These are phyloP conservation scores for Heliconius congener DNA, from an alignment of 1,140 invertebrate species.

Conservation along the genomic window DNA sequence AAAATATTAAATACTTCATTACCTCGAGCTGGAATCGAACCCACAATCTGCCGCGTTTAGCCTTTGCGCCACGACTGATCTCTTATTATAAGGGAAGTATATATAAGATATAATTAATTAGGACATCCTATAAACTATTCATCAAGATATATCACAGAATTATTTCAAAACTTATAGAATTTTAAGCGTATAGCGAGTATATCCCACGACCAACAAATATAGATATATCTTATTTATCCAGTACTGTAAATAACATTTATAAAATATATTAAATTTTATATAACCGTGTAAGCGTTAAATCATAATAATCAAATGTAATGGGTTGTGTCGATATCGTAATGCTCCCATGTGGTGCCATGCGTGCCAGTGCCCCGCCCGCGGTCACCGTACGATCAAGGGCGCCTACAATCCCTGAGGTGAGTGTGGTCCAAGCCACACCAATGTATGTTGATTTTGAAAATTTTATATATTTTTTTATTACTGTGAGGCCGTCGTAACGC, in stretches of 20 bases:
- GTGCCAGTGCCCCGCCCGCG: constrained; percentile 41
- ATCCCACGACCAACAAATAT: background rate
- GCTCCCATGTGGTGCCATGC: constrained; percentile 39
- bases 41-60: too few species aligned
- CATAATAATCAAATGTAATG: constrained; percentile 32
- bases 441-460: background rate
- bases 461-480: too few species aligned
- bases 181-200: background rate
- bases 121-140: background rate
- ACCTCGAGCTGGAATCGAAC: too few species aligned
- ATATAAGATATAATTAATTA: background rate
- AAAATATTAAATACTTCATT: too few species aligned
- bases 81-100: background rate
- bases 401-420: constrained; percentile 65
- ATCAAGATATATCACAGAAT: background rate
- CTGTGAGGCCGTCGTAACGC: too few species aligned
- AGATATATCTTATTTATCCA: too few species aligned
- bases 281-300: constrained; percentile 18
- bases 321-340: constrained; percentile 20
- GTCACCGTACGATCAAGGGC: constrained; percentile 67
- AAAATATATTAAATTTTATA: background rate
- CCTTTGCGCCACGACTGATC: too few species aligned
- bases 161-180: background rate
- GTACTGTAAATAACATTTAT: too few species aligned
- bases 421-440: constrained; percentile 37